Evolutionary conservation across 2,888 invertebrate genomes (phyloP).

Genomic region (Rhingia campestris): DNA sequence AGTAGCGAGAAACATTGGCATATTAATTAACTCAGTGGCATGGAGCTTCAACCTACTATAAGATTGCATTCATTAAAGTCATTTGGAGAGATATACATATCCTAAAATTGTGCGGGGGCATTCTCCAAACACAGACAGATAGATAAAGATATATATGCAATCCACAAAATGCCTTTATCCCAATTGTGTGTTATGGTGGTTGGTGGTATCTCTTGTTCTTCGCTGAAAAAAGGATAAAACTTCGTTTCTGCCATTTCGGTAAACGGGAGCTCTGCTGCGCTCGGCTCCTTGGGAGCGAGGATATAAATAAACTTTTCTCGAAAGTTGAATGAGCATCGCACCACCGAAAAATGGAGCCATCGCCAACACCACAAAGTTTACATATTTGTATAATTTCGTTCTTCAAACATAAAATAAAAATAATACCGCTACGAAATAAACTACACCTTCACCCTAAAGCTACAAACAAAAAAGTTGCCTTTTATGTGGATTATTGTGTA

Average conservation of each 20-base stretch:
- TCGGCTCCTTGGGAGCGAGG: conserved; percentile 5
- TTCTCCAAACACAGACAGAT: conserved; percentile 13
- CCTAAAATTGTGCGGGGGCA: conserved; percentile 30
- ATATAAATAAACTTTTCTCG: conserved; percentile 58
- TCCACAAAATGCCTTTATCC: conserved; percentile 68
- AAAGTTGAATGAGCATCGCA: conserved; percentile 56
- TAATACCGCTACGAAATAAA: conserved; percentile 2
- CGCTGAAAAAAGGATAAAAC: conserved; percentile 30
- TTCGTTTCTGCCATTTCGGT: conserved; percentile 29
- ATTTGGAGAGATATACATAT: conserved; percentile 20
- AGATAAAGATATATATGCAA: conserved; percentile 39
- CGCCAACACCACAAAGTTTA: conserved; percentile 55
- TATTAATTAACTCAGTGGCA: conserved; percentile 69
- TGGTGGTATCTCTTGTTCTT: conserved; percentile 12
- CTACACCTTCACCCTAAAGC: conserved; percentile 4
- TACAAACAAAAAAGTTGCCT: conserved; percentile 10
- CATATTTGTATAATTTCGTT: conserved; percentile 38
- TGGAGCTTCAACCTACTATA: conserved; percentile 53
- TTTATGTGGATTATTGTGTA: conserved; percentile 38
- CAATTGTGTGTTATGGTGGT: conserved; percentile 62
- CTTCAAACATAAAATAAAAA: neutral
- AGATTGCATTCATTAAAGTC: conserved; percentile 64
- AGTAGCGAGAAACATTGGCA: conserved; percentile 69
- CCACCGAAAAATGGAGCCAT: conserved; percentile 37
- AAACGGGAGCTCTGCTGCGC: conserved; percentile 20